phyloP scores from a whole-genome alignment of 2,113 vertebrate genomes.

The Nicator chloris region DNA sequence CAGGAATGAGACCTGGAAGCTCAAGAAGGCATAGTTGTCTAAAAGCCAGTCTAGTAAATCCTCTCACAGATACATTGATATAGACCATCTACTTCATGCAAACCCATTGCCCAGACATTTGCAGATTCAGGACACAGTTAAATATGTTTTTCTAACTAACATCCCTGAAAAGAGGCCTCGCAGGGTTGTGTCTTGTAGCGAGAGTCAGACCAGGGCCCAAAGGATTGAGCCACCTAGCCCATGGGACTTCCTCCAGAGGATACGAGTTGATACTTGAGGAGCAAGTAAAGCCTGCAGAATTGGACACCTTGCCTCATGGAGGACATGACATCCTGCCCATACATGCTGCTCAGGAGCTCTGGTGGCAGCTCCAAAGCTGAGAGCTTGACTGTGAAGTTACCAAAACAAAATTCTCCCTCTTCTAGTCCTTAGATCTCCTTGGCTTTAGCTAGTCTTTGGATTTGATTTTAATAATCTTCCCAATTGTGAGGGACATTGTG shows the following conservation, averaged over 20 bases:
- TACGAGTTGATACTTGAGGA: background rate
- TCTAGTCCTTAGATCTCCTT: background rate
- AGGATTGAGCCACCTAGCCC: background rate
- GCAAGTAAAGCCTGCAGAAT: background rate
- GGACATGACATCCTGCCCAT: background rate
- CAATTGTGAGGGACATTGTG: background rate
- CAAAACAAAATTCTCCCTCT: background rate
- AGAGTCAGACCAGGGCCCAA: background rate
- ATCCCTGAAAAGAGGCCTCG: background rate
- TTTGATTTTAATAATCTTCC: background rate
- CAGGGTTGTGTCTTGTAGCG: background rate
- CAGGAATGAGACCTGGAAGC: background rate
- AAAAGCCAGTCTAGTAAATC: background rate
- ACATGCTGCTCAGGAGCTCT: fast-evolving
- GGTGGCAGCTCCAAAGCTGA: background rate
- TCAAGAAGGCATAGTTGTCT: background rate
- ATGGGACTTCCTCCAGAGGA: background rate
- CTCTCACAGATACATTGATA: background rate
- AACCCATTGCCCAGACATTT: background rate
- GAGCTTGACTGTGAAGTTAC: fast-evolving
- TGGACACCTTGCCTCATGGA: background rate
- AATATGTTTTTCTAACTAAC: background rate
- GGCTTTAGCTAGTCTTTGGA: background rate
- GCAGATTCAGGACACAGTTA: background rate
- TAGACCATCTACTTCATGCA: background rate